Base-by-base conservation (phyloP, 2,113 vertebrate genomes). In the Gambusia holbrooki region DNA sequence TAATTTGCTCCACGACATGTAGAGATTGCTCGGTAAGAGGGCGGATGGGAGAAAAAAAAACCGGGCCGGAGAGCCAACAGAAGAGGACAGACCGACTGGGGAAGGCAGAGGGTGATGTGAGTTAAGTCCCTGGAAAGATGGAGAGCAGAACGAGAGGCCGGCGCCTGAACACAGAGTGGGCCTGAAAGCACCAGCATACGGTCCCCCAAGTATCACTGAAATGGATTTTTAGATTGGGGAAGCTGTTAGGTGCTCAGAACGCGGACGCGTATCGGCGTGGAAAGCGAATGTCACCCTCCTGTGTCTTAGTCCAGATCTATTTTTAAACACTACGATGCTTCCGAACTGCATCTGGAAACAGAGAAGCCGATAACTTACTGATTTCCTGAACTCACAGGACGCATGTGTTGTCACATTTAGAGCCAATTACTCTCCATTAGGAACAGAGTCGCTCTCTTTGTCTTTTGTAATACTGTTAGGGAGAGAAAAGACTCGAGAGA, bases 1-100 rank as follows among this genome's bases (percentile, higher is more conserved):
- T 28, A 86, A 87, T 80, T 81, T 66, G 62, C 64, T 33, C 62
- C 78, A 73, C 3, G 32, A 74, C 19, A 62, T 29, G 63, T 40
- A 72, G 67, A 70, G 66, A 29, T 3, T 13, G 66, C 64, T 66
- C 51, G 51, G 66, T 27, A 6, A 69, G 81, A 17, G 40, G 65
- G 22, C 25, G 65, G 67, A 73, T 58, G 37, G 33, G 7, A 7
- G 1, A 35, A 35, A 35, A 35, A 12, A 27, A 72, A 58, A 54
- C 45, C 45, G 30, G n/a, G 35, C 27, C 12, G 62, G 64, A 70
- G 11, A 10, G 14, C 29, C 27, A 48, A 45, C 1, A 48, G 62
- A 30, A 30, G 64, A 32, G 74, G 29, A 83, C 15, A 32, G 74
- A 67, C 5, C 28, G 37, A 66, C 27, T 64, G 54, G 72, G n/a